Percentiles rank a stretch among this genome's conserved stretches.
phyloP scores from a whole-genome alignment of 1,140 invertebrate species.

The Tenebrio molitor region DNA sequence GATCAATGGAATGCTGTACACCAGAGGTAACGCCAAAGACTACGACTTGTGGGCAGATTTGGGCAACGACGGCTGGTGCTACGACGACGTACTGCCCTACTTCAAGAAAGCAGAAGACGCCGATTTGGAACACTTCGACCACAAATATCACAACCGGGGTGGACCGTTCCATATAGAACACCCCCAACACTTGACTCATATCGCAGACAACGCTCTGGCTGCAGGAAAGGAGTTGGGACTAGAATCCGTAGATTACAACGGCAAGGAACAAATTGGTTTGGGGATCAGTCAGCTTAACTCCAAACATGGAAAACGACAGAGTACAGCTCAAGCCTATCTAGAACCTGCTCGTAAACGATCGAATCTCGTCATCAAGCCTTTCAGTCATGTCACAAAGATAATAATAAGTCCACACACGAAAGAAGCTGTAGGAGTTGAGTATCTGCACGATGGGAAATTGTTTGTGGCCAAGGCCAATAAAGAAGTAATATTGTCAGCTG shows the following conservation, averaged over 20 bases:
- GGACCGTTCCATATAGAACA: conserved; percentile 44
- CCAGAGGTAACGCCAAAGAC: conserved; percentile 79
- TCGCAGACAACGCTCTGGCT: conserved; percentile 68
- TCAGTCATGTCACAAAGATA: conserved; percentile 74
- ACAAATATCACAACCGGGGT: conserved; percentile 51
- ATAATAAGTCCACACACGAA: conserved; percentile 72
- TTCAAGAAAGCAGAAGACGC: conserved; percentile 86
- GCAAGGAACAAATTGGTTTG: conserved; percentile 74
- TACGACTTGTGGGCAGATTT: conserved; percentile 77
- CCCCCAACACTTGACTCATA: conserved; percentile 32
- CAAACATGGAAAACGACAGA: conserved; percentile 68
- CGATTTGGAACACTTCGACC: conserved; percentile 68
- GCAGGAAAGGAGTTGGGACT: conserved; percentile 72
- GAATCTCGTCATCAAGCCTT: conserved; percentile 76
- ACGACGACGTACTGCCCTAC: conserved; percentile 83
- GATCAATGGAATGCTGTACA: conserved; percentile 91
- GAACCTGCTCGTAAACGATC: conserved; percentile 69
- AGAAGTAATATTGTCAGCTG: conserved; percentile 80
- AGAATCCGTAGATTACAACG: conserved; percentile 75
- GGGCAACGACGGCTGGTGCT: conserved; percentile 87
- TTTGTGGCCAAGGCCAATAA: conserved; percentile 71
- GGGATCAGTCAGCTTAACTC: conserved; percentile 77
- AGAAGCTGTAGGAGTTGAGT: conserved; percentile 76
- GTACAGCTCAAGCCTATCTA: conserved; percentile 72
- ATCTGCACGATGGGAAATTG: conserved; percentile 66